Percentiles rank a stretch among this genome's conserved stretches.
These are phyloP conservation scores for Sarotherodon lohbergeri DNA, from an alignment of 2,113 vertebrate species.

Conservation along the genomic window DNA sequence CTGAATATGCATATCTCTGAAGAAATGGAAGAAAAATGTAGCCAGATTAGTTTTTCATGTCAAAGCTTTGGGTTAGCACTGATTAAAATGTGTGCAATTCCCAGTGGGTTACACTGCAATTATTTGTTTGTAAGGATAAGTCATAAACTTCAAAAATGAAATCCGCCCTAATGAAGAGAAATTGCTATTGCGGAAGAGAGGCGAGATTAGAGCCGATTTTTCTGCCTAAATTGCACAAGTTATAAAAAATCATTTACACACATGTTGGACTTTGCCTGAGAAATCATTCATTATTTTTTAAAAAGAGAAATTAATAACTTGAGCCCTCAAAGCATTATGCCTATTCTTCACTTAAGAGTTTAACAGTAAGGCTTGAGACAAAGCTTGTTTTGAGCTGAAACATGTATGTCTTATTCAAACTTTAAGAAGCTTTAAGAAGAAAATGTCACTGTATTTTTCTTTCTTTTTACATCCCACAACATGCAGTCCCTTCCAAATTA, in stretches of 20 bases:
- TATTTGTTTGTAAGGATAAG: slow-evolving; percentile 69
- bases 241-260: slow-evolving; percentile 22
- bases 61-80: slow-evolving; percentile 63
- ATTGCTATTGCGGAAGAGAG: slow-evolving; percentile 17
- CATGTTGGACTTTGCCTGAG: not conserved
- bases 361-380: not conserved
- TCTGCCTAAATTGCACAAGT: slow-evolving; percentile 58
- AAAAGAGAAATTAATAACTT: not conserved
- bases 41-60: slow-evolving; percentile 55
- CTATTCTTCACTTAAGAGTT: not conserved
- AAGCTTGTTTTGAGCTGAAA: not conserved
- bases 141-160: slow-evolving; percentile 61
- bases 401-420: slow-evolving; percentile 21
- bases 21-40: slow-evolving; percentile 50
- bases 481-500: slow-evolving; percentile 53
- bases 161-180: slow-evolving; percentile 65
- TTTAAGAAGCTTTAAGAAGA: slow-evolving; percentile 8
- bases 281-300: not conserved
- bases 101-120: slow-evolving; percentile 31
- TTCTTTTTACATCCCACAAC: slow-evolving; percentile 36
- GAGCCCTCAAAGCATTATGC: not conserved
- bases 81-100: slow-evolving; percentile 57
- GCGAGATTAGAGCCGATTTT: slow-evolving; percentile 43
- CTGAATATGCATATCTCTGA: slow-evolving; percentile 62
- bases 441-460: slow-evolving; percentile 8